Evolutionary conservation across 2,888 invertebrate species (phyloP).

Genomic region (Catocala fraxini): DNA sequence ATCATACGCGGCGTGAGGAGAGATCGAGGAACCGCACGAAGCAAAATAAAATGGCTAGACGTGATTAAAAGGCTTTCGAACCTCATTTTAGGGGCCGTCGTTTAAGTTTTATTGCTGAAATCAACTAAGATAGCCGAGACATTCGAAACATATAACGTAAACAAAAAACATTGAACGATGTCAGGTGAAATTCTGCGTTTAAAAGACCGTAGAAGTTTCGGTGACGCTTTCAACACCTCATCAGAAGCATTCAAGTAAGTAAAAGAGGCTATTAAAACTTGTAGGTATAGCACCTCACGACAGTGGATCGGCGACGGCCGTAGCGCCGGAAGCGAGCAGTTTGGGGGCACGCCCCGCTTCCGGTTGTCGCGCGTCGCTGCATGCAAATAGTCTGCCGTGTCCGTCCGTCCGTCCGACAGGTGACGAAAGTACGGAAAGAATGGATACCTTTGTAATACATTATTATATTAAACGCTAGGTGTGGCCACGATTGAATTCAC

Average conservation of each 20-base stretch:
- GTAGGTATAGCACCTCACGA: conserved; percentile 50
- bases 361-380: conserved; percentile 81
- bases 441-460: conserved; percentile 27
- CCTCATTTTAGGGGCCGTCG: conserved; percentile 11
- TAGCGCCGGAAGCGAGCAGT: conserved; percentile 78
- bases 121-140: neutral
- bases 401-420: conserved; percentile 56
- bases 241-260: conserved; percentile 29
- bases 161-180: neutral
- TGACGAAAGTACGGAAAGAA: conserved; percentile 58
- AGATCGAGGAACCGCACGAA: neutral
- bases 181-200: neutral
- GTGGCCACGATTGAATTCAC: conserved; percentile 27
- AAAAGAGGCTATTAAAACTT: conserved; percentile 39
- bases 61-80: conserved; percentile 14
- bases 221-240: conserved; percentile 11
- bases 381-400: conserved; percentile 75
- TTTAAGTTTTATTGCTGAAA: conserved; percentile 11
- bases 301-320: conserved; percentile 38
- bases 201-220: conserved; percentile 5
- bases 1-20: conserved; percentile 11
- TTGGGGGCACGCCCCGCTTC: conserved; percentile 81
- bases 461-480: conserved; percentile 32
- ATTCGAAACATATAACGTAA: neutral
- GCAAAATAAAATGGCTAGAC: conserved; percentile 5